Base-by-base conservation (phyloP, 2,888 invertebrate genomes). In the Thymelicus sylvestris region DNA sequence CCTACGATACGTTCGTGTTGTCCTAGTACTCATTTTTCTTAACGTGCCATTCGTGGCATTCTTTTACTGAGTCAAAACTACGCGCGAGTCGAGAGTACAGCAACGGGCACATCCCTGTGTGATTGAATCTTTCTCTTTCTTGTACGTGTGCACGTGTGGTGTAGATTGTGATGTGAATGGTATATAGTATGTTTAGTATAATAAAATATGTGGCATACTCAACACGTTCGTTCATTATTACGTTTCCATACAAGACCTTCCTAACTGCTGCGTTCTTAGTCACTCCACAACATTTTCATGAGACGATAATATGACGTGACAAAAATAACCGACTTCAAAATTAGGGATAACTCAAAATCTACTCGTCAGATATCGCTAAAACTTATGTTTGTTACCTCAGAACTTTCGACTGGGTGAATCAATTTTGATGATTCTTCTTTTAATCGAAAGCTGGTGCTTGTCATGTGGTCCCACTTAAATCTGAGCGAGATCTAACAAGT, bases 251-350 rank as follows among this genome's bases (percentile, higher is more conserved):
- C 24, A 2, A 24, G 24, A 55, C 55, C 10, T 55, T 4, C 24
- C 55, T 10, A 24, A 55, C 24, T 39, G 59, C 59, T 69, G 69
- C n/a, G 12, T 41, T 24, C 69, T 64, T 69, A 65, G 59, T 69
- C 38, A 59, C 44, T 60, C 48, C 65, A 69, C 63, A 64, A 47
- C 69, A 50, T 59, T 69, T 69, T 59, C 64, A 65, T 50, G 55
- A n/a, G 64, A 69, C 62, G 48, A n/a, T n/a, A n/a, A 64, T 66
- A 66, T 69, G 69, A 69, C 64, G 59, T 65, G 41, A 50, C 50
- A 31, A 24, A 47, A 63, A 48, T n/a, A n/a, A n/a, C n/a, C n/a
- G n/a, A n/a, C n/a, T n/a, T n/a, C n/a, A n/a, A n/a, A n/a, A n/a
- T n/a, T n/a, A n/a, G n/a, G n/a, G n/a, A n/a, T n/a, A n/a, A n/a